Evolutionary conservation across 2,113 vertebrate species (phyloP).

Genomic region (Cochlearius cochlearius): DNA sequence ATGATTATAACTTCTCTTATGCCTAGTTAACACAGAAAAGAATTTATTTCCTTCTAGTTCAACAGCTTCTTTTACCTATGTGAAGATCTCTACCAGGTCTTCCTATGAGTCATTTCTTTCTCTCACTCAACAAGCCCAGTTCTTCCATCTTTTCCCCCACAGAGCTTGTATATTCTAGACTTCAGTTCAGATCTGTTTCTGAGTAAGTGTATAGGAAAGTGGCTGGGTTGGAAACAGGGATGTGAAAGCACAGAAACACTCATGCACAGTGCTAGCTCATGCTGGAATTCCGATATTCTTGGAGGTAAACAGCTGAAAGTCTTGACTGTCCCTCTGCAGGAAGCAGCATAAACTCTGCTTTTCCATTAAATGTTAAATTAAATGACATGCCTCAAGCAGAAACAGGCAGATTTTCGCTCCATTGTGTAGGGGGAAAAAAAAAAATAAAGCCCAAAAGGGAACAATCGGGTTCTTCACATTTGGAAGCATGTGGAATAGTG

Average conservation of each 20-base stretch:
- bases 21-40: neutral
- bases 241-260: neutral
- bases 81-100: neutral
- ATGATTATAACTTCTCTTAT: neutral
- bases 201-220: neutral
- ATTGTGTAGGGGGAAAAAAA: fast-evolving
- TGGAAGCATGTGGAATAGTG: neutral
- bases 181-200: neutral
- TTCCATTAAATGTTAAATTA: neutral
- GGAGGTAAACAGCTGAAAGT: neutral
- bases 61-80: neutral
- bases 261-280: neutral
- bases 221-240: neutral
- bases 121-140: neutral
- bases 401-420: neutral
- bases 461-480: neutral
- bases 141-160: neutral
- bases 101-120: neutral
- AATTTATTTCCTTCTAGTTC: neutral
- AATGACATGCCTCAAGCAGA: neutral
- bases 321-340: neutral
- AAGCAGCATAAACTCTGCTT: neutral
- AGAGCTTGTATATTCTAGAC: neutral
- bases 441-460: neutral
- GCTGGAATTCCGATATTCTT: neutral